Percentiles rank a stretch among this genome's conserved stretches.
Evolutionary conservation across 2,113 vertebrate species (phyloP).

Genomic region (Aegotheles bennettii): DNA sequence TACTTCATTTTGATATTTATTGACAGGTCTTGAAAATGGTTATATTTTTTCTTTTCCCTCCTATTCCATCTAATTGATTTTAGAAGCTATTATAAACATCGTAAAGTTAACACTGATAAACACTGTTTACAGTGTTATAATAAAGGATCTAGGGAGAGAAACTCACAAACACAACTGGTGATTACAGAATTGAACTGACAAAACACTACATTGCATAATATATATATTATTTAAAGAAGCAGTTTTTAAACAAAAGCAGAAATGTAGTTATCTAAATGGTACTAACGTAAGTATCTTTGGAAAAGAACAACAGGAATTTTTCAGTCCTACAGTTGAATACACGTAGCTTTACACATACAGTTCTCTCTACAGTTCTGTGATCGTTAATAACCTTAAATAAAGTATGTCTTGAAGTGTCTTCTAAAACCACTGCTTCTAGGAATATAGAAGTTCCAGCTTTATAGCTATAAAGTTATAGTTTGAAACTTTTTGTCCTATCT

Average conservation of each 20-base stretch:
- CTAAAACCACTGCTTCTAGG: neutral
- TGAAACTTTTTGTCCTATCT: no score
- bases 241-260: neutral
- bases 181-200: neutral
- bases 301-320: neutral
- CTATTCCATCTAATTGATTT: neutral
- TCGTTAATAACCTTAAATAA: neutral
- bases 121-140: neutral
- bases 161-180: neutral
- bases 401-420: neutral
- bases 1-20: neutral
- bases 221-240: neutral
- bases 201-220: neutral
- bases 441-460: neutral
- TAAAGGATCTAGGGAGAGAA: neutral
- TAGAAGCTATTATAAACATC: neutral
- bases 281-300: neutral
- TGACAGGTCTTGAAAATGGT: neutral
- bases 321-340: neutral
- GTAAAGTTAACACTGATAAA: neutral
- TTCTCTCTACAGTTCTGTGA: neutral
- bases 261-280: neutral
- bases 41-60: neutral
- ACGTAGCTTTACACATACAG: neutral
- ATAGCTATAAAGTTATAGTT: no score